These are phyloP conservation scores for Isurus oxyrinchus DNA, from an alignment of 2,113 vertebrate genomes.

Conservation along the genomic window DNA sequence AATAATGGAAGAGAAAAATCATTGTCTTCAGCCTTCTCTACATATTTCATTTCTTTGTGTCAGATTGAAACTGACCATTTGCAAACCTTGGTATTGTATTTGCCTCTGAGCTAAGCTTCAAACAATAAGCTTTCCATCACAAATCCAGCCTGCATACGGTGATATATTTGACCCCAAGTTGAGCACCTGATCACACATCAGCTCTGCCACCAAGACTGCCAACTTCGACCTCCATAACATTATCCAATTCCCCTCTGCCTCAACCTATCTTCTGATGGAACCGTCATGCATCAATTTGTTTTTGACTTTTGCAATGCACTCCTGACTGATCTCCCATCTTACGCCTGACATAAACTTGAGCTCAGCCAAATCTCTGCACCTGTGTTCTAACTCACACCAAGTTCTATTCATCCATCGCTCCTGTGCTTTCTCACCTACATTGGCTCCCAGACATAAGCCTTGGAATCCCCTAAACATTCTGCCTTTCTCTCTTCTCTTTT, in stretches of 20 bases:
- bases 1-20: no score
- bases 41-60: not conserved
- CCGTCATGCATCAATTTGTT: no score
- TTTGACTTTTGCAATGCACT: no score
- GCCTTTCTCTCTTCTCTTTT: not conserved
- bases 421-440: no score
- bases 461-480: not conserved
- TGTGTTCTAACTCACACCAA: no score
- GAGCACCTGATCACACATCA: not conserved
- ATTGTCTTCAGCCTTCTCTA: not conserved
- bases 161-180: not conserved
- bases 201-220: not conserved
- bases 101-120: not conserved
- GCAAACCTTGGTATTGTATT: not conserved
- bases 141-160: not conserved
- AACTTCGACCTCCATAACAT: not conserved
- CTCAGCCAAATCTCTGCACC: no score
- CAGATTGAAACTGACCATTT: not conserved
- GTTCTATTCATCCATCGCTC: no score
- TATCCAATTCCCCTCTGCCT: not conserved
- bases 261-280: not conserved
- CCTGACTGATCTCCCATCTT: no score
- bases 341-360: no score
- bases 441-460: not conserved
- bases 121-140: no score